Conservation (phyloP, 1,140 invertebrate species). For the Ips nitidus region DNA sequence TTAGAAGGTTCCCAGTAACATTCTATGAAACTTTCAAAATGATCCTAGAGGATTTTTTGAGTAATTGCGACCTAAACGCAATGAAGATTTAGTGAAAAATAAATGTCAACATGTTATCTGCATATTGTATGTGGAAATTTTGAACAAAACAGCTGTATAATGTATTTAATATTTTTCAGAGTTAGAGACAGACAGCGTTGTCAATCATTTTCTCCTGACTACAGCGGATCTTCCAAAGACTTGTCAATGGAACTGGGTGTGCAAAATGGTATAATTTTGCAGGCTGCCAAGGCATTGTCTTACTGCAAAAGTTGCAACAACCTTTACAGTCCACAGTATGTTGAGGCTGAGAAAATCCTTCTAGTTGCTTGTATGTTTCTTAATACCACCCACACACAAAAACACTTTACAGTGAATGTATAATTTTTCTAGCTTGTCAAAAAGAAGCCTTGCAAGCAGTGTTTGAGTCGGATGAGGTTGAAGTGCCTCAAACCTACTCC, state of each 20-base stretch:
- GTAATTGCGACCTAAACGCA: no score
- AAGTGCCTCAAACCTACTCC: constrained; percentile 2
- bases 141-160: no score
- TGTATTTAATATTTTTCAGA: background rate
- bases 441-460: constrained; percentile 23
- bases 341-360: constrained; percentile 54
- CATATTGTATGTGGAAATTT: no score
- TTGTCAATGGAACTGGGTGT: constrained; percentile 48
- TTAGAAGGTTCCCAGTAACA: no score
- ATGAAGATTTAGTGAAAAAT: no score
- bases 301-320: constrained; percentile 51
- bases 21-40: no score
- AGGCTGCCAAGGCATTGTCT: constrained; percentile 53
- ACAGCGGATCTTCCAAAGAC: constrained; percentile 36
- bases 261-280: constrained; percentile 52
- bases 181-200: constrained; percentile 6
- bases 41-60: no score
- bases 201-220: constrained; percentile 20
- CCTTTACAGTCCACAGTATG: constrained; percentile 49
- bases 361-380: constrained; percentile 50
- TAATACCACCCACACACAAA: background rate
- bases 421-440: constrained; percentile 19
- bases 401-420: no score
- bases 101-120: no score
- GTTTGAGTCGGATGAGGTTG: constrained; percentile 4